Conservation (phyloP, 2,113 vertebrate genomes). For the Chelonoidis abingdonii region DNA sequence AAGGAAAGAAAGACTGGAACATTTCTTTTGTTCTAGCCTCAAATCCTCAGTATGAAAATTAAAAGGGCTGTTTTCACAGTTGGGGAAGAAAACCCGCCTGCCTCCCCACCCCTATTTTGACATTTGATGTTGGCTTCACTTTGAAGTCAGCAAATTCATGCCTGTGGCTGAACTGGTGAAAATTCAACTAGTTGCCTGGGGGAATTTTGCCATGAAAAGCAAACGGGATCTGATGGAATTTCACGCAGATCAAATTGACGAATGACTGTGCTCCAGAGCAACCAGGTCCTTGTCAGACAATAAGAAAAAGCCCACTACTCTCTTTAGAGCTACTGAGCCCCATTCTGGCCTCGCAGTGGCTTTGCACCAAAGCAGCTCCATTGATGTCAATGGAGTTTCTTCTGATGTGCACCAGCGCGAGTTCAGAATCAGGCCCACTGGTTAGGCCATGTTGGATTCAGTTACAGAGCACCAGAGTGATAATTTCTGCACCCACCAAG, state of each 20-base stretch:
- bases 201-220: constrained; percentile 43
- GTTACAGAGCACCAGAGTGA: not conserved
- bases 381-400: not conserved
- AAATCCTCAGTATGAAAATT: constrained; percentile 66
- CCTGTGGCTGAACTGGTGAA: constrained; percentile 49
- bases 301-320: not conserved
- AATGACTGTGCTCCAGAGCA: not conserved
- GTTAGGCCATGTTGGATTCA: not conserved
- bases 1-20: constrained; percentile 55
- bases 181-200: constrained; percentile 55
- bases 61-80: constrained; percentile 69
- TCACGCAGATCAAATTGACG: constrained; percentile 58
- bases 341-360: not conserved
- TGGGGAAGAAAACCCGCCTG: constrained; percentile 13
- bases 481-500: not conserved
- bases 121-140: constrained; percentile 52
- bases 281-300: not conserved
- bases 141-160: constrained; percentile 56
- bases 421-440: not conserved
- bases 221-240: constrained; percentile 48
- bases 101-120: not conserved
- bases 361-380: not conserved
- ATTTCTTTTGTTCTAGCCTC: constrained; percentile 56
- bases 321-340: not conserved
- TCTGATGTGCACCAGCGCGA: not conserved